Base-by-base conservation (phyloP, 2,888 invertebrate species). In the Neoitamus cyanurus region DNA sequence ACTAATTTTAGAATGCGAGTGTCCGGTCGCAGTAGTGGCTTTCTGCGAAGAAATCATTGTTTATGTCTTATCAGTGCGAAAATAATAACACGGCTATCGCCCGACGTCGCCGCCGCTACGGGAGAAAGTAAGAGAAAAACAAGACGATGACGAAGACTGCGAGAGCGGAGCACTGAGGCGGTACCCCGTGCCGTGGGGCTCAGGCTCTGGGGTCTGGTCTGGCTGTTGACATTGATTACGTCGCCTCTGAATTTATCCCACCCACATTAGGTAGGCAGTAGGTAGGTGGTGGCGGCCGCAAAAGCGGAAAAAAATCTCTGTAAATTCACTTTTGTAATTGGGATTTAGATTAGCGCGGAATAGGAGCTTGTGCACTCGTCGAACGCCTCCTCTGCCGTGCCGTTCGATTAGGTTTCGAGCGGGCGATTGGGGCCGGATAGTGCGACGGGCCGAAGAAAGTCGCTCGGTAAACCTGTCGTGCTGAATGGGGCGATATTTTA, bases 201-300 rank as follows among this genome's bases (percentile, higher is more conserved):
- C 42, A 73, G 15, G 73, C 34, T 15, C 42, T 37, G 42, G 36
- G 42, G 75, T 75, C 75, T 75, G 42, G 75, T 75, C 75, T 75
- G 75, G 75, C 28, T 75, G 75, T 75, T 75, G 75, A 75, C 75
- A 75, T 75, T 75, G 75, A 75, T 75, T 75, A 75, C 75, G 75
- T 75, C 37, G 75, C 42, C 25, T 25, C 42, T 75, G 37, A 75
- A 75, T 28, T 75, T 75, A 75, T 42, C 75, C 75, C 75, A 75
- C 75, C 42, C 42, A 42, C 75, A 13, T 31, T n/a, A 30, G 30
- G n/a, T 30, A 42, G 20, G 11, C 9, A 3, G 28, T 9, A 37
- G 28, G 75, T 75, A 28, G 75, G 75, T 75, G 20, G 25, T 58
- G 75, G 37, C 37, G n/a, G 25, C 46, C 28, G 36, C 37, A 20